Evolutionary conservation across 1,140 invertebrate genomes (phyloP).

Genomic region (Anadara kagoshimensis): DNA sequence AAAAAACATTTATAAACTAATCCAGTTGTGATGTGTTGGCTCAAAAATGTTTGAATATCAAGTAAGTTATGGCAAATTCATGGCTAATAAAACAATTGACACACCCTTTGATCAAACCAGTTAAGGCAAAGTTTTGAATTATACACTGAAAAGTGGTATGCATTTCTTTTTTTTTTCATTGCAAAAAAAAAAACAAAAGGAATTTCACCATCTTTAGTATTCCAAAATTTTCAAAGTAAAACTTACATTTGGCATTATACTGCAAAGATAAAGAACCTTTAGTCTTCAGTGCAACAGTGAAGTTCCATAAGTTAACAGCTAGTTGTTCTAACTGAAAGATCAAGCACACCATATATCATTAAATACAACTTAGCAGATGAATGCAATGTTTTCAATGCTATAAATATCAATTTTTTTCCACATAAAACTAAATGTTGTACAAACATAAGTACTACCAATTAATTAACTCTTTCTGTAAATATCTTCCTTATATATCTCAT

Average conservation of each 20-base stretch:
- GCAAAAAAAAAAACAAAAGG: not conserved
- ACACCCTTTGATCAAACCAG: not conserved
- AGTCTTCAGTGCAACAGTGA: slow-evolving; percentile 52
- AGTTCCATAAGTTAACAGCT: slow-evolving; percentile 57
- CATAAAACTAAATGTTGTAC: too few relatives aligned
- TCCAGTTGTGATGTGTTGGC: too few relatives aligned
- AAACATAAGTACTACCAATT: too few relatives aligned
- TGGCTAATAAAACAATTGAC: not conserved
- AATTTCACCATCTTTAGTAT: not conserved
- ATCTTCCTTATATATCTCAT: too few relatives aligned
- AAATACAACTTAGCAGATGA: too few relatives aligned
- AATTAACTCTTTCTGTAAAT: too few relatives aligned
- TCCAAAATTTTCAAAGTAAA: not conserved
- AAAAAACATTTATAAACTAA: too few relatives aligned
- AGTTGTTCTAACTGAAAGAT: slow-evolving; percentile 49
- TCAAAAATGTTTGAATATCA: too few relatives aligned
- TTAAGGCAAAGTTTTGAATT: not conserved
- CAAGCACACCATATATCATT: not conserved
- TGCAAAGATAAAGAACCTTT: slow-evolving; percentile 37
- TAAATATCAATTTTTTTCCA: too few relatives aligned
- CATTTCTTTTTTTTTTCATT: not conserved
- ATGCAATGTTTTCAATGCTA: too few relatives aligned
- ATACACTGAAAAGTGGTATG: not conserved
- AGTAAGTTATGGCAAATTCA: too few relatives aligned
- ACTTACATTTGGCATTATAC: slow-evolving; percentile 47